phyloP scores from a whole-genome alignment of 2,113 vertebrate genomes.

The Thalassarche chlororhynchos region DNA sequence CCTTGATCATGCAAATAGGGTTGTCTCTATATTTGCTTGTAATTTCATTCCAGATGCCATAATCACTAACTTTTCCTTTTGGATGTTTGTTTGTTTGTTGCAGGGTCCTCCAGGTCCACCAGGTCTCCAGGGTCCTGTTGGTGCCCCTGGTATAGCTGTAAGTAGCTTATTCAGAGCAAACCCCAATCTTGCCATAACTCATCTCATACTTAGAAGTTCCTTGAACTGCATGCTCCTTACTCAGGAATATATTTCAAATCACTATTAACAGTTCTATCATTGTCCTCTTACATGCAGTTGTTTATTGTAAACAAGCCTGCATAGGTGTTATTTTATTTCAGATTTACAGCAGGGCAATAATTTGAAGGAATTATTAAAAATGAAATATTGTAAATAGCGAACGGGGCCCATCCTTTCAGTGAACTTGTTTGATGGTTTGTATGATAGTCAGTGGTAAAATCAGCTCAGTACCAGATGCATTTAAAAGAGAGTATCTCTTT shows the following conservation, averaged over 20 bases:
- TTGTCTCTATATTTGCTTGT: background rate
- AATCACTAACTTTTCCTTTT: constrained; percentile 7
- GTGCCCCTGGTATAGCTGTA: constrained; percentile 94
- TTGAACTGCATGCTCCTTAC: background rate
- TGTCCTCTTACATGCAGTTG: background rate
- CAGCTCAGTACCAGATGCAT: background rate
- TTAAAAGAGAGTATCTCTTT: background rate
- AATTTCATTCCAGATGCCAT: background rate
- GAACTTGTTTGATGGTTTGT: background rate
- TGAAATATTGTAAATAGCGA: background rate
- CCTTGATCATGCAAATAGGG: background rate
- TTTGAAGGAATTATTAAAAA: background rate
- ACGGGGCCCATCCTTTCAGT: background rate
- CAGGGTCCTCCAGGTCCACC: constrained; percentile 95
- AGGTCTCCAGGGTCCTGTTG: constrained; percentile 93
- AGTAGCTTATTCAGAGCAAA: constrained; percentile 65
- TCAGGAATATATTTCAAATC: background rate
- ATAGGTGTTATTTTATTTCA: background rate
- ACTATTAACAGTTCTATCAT: background rate
- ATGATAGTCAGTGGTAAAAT: background rate
- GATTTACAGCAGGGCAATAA: background rate
- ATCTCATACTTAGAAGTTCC: background rate
- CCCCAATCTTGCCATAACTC: background rate
- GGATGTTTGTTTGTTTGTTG: constrained; percentile 12
- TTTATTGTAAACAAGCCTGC: background rate